A percentile compares a stretch with the other conserved stretches of the same genome.
These are phyloP conservation scores for Caenorhabditis elegans DNA, from an alignment of 1,140 invertebrate species.

Conservation along the genomic window WBcel235 BX284602.5:9293501-9294000, in stretches of 20 bases:
- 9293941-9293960: conserved; percentile 6
- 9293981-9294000: no score
- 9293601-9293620: conserved; percentile 43
- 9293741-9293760: conserved; percentile 4
- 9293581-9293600: conserved; percentile 36
- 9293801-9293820: neutral
- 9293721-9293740: conserved; percentile 32
- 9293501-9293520: neutral
- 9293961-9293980: neutral
- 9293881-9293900: conserved; percentile 29
- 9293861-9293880: conserved; percentile 36
- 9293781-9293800: conserved; percentile 32
- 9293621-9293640: conserved; percentile 40
- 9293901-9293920: conserved; percentile 28
- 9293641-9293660: conserved; percentile 34
- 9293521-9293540: conserved; percentile 32
- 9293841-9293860: conserved; percentile 27
- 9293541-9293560: conserved; percentile 40
- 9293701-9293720: conserved; percentile 26
- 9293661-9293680: conserved; percentile 30
- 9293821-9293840: neutral
- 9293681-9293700: conserved; percentile 30
- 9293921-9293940: conserved; percentile 26
- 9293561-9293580: conserved; percentile 35
- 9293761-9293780: neutral